Evolutionary conservation across 2,113 vertebrate genomes (phyloP).

Genomic region (Sclerurus mexicanus): DNA sequence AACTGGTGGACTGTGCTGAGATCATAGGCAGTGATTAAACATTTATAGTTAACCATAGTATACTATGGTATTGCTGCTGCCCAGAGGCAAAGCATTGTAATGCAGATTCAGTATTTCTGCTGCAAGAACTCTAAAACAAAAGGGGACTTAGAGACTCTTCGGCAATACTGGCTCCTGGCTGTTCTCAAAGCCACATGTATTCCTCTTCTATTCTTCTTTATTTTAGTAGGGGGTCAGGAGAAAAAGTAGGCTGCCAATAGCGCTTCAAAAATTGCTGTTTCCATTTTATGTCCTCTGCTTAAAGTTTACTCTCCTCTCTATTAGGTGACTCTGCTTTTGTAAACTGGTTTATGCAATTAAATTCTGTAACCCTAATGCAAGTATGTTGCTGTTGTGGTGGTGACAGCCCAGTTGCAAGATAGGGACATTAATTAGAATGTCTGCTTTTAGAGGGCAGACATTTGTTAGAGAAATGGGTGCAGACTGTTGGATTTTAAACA

Average conservation of each 20-base stretch:
- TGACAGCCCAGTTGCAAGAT: slow-evolving; percentile 28
- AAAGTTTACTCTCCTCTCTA: neutral
- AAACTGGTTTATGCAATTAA: slow-evolving; percentile 63
- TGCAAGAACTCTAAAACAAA: slow-evolving; percentile 26
- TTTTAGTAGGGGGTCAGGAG: neutral
- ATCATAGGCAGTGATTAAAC: slow-evolving; percentile 47
- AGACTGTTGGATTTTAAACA: neutral
- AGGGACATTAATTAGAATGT: slow-evolving; percentile 50
- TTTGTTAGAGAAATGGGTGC: neutral
- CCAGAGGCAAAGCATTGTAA: slow-evolving; percentile 51
- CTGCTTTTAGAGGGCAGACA: neutral
- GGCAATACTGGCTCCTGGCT: neutral
- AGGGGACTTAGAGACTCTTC: neutral
- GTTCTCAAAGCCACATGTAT: neutral
- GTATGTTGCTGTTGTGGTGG: neutral
- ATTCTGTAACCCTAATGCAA: slow-evolving; percentile 43
- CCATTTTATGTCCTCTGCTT: neutral
- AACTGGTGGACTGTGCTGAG: slow-evolving; percentile 28
- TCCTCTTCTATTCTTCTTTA: neutral
- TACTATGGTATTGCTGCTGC: slow-evolving; percentile 35
- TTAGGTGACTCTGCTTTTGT: slow-evolving; percentile 45
- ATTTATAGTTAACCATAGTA: slow-evolving; percentile 20
- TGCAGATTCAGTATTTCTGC: slow-evolving; percentile 43
- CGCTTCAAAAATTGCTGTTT: slow-evolving; percentile 22
- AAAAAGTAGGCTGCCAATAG: neutral